Evolutionary conservation across 2,888 invertebrate species (phyloP).

Genomic region (Cantharis rustica): DNA sequence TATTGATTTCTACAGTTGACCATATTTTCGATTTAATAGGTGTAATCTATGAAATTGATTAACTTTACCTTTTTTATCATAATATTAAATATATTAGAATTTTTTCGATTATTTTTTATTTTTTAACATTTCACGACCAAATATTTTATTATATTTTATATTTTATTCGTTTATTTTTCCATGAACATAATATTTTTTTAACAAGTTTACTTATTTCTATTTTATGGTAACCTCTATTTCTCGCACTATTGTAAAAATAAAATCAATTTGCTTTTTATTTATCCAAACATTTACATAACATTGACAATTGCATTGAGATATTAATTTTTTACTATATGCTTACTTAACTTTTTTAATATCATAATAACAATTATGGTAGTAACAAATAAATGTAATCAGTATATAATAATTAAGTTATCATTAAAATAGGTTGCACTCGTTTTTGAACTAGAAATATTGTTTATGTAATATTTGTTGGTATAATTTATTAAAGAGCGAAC

Average conservation of each 20-base stretch:
- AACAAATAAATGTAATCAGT: not conserved
- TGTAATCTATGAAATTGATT: too few relatives aligned
- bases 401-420: not conserved
- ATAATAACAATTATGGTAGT: not conserved
- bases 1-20: too few relatives aligned
- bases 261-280: not conserved
- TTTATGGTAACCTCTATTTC: not conserved
- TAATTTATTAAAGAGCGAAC: not conserved
- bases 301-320: not conserved
- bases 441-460: not conserved
- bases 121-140: too few relatives aligned
- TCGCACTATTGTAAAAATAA: not conserved
- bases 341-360: not conserved
- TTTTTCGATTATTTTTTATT: too few relatives aligned
- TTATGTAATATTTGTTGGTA: not conserved
- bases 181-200: not conserved
- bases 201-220: not conserved
- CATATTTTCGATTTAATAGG: too few relatives aligned
- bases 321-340: not conserved
- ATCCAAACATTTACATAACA: not conserved
- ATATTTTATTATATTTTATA: too few relatives aligned
- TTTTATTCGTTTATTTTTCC: too few relatives aligned
- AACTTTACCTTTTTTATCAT: too few relatives aligned
- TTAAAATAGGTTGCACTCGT: not conserved
- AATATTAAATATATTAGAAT: too few relatives aligned